Percentiles rank a stretch among this genome's conserved stretches.
Evolutionary conservation across 1,140 invertebrate genomes (phyloP).

Genomic region (Leptinotarsa lineolata): DNA sequence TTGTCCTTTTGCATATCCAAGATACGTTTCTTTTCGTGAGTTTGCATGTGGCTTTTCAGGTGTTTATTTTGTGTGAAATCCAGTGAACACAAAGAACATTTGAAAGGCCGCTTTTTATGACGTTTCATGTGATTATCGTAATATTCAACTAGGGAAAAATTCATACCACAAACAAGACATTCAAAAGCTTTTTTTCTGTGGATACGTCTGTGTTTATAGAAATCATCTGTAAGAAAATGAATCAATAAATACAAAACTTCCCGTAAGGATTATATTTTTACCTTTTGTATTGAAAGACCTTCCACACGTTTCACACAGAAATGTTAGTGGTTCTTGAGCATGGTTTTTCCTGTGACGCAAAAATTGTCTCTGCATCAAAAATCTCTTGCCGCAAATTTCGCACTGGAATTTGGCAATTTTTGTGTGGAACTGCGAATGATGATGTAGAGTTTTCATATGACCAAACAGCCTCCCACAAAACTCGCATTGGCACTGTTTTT

Average conservation of each 20-base stretch:
- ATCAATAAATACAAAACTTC: neutral
- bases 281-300: neutral
- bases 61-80: neutral
- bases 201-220: neutral
- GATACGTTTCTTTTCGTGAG: neutral
- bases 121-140: neutral
- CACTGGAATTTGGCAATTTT: neutral
- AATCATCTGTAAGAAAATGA: neutral
- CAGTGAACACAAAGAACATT: neutral
- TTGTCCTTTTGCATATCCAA: neutral
- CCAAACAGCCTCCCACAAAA: neutral
- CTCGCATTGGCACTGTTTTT: neutral
- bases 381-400: neutral
- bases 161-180: neutral
- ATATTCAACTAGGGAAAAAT: neutral
- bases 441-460: neutral
- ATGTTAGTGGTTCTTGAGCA: neutral
- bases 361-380: neutral
- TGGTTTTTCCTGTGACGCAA: neutral
- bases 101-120: neutral
- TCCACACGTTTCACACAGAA: neutral
- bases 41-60: neutral
- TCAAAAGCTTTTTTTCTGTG: neutral
- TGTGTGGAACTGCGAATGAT: neutral
- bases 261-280: neutral